Conservation (phyloP, 2,888 invertebrate genomes). For the Ormyrus nitidulus region DNA sequence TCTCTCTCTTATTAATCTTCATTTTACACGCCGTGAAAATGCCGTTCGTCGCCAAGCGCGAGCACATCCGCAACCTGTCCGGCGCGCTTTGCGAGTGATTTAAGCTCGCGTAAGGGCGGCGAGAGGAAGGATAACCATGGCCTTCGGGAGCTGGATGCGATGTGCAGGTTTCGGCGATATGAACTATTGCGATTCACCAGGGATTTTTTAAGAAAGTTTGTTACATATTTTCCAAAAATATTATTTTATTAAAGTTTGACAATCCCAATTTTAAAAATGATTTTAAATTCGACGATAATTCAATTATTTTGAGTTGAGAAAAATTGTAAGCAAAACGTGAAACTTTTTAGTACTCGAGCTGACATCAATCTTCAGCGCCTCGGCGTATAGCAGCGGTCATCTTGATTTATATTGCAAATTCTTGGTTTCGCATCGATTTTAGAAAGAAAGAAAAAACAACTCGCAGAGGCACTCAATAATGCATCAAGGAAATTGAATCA, state of each 20-base stretch:
- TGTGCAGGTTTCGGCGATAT: too few relatives aligned
- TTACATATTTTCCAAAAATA: too few relatives aligned
- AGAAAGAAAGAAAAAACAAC: not conserved
- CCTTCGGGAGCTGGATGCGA: too few relatives aligned
- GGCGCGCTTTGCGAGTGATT: not conserved
- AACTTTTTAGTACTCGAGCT: not conserved
- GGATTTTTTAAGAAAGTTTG: too few relatives aligned
- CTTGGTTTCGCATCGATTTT: not conserved
- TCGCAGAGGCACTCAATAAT: constrained; percentile 32
- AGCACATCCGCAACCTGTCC: not conserved
- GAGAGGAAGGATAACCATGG: not conserved
- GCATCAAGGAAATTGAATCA: constrained; percentile 49
- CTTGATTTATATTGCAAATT: constrained; percentile 11
- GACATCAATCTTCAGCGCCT: constrained; percentile 26
- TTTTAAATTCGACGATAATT: too few relatives aligned
- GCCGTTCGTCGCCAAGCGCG: constrained; percentile 25
- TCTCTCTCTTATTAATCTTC: constrained; percentile 50
- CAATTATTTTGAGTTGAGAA: too few relatives aligned
- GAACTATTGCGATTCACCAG: too few relatives aligned
- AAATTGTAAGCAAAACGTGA: not conserved
- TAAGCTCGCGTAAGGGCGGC: not conserved
- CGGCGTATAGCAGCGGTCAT: not conserved
- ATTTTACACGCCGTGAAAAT: constrained; percentile 34
- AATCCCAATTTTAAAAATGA: too few relatives aligned
- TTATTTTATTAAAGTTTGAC: too few relatives aligned